Evolutionary conservation across 2,113 vertebrate species (phyloP).

Genomic region (Tragelaphus strepsiceros): DNA sequence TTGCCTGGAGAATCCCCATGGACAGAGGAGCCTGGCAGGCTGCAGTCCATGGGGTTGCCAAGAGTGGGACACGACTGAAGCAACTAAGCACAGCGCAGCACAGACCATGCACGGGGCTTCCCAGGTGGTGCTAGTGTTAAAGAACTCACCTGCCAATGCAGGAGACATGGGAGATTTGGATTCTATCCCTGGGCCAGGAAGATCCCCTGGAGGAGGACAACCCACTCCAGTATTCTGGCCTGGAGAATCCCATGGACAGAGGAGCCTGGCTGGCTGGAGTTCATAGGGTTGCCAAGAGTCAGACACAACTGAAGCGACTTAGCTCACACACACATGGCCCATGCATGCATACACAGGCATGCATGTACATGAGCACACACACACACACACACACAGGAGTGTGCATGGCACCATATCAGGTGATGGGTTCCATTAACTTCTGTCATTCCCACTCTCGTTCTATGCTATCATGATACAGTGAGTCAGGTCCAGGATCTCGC

Average conservation of each 20-base stretch:
- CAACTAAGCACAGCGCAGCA: neutral
- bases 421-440: neutral
- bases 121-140: neutral
- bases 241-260: neutral
- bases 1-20: neutral
- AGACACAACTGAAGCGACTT: neutral
- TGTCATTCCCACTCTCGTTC: neutral
- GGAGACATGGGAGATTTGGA: neutral
- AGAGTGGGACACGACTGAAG: neutral
- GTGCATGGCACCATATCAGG: neutral
- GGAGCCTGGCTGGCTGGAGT: neutral
- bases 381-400: neutral
- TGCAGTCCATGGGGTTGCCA: neutral
- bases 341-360: neutral
- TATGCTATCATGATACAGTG: neutral
- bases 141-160: neutral
- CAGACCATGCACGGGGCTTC: neutral
- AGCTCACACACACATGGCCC: neutral
- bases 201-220: neutral
- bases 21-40: neutral
- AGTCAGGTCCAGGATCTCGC: neutral
- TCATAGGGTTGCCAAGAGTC: neutral
- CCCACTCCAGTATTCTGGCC: neutral
- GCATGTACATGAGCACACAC: rapidly evolving
- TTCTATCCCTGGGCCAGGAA: neutral